Evolutionary conservation across 2,888 invertebrate species (phyloP).

Genomic region (Creontiades dilutus): DNA sequence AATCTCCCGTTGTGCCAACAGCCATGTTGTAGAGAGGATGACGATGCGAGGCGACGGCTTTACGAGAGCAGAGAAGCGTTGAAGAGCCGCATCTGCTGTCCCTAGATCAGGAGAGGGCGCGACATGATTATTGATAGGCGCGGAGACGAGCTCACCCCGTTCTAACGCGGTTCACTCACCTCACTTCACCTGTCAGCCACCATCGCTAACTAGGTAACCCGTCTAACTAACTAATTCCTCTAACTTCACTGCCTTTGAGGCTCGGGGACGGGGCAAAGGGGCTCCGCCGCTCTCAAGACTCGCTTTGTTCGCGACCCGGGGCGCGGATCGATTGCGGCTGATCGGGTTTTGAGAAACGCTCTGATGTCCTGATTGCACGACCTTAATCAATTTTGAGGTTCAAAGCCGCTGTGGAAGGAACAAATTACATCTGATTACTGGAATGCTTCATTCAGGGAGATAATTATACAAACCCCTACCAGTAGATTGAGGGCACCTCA

Average conservation of each 20-base stretch:
- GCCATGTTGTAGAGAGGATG: no score
- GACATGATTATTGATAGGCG: conserved; percentile 59
- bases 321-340: not conserved
- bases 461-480: no score
- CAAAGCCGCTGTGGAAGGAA: no score
- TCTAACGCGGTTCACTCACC: conserved; percentile 66
- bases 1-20: no score
- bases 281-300: not conserved
- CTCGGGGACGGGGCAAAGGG: not conserved
- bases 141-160: conserved; percentile 20
- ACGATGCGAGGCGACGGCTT: no score
- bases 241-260: conserved; percentile 59
- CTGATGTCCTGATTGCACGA: not conserved
- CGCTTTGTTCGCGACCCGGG: not conserved
- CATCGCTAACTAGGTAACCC: conserved; percentile 58
- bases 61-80: not conserved
- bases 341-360: not conserved
- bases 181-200: conserved; percentile 62
- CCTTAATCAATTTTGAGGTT: no score
- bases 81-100: not conserved
- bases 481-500: no score
- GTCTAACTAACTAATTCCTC: conserved; percentile 65
- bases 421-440: no score
- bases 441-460: no score
- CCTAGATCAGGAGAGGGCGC: conserved; percentile 46